Evolutionary conservation across 2,797 vertebrate genomes (phyloP).

Genomic region (Otolemur crassicaudatus): DNA sequence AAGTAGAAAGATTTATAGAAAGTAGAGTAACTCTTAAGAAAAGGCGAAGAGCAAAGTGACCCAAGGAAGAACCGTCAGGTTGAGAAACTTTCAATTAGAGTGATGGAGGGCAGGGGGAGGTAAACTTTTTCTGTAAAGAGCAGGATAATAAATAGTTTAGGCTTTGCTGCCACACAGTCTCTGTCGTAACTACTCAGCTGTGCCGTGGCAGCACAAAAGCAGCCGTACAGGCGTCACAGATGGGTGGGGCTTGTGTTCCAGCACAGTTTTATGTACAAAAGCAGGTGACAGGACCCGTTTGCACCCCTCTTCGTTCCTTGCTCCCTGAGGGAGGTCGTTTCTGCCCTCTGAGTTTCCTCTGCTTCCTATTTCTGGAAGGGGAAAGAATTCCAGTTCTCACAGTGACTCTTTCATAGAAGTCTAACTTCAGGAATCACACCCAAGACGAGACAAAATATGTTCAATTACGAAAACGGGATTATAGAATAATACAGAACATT

Average conservation of each 20-base stretch:
- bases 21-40: no score
- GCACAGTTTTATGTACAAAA: background rate
- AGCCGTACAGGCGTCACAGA: background rate
- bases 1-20: no score
- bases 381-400: background rate
- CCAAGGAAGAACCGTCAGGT: background rate
- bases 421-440: background rate
- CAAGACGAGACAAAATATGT: background rate
- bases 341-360: background rate
- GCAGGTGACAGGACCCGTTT: background rate
- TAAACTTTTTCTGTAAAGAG: background rate
- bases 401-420: background rate
- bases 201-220: background rate
- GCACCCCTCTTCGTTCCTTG: background rate
- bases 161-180: background rate
- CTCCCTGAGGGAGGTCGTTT: background rate
- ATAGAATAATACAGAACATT: background rate
- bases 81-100: background rate
- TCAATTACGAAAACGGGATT: conserved; percentile 11
- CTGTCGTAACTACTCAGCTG: background rate
- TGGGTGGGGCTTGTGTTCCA: background rate
- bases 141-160: background rate
- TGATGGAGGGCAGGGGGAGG: background rate
- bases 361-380: conserved; percentile 37
- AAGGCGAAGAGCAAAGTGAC: no score